phyloP scores from a whole-genome alignment of 2,113 vertebrate species.

The Catagonus wagneri region DNA sequence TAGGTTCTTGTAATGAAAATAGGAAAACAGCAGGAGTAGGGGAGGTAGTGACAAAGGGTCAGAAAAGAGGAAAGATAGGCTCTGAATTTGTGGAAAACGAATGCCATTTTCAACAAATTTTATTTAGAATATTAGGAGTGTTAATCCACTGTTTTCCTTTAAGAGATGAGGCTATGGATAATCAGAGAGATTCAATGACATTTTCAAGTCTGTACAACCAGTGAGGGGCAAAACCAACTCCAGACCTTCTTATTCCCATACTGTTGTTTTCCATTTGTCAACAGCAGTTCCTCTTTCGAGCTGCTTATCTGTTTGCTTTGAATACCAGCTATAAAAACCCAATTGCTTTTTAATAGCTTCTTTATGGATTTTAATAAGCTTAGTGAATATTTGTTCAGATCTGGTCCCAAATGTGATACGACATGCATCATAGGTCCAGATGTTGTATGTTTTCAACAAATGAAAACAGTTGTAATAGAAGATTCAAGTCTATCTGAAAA shows the following conservation, averaged over 20 bases:
- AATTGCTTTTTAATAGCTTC: neutral
- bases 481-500: neutral
- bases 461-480: neutral
- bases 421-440: neutral
- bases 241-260: neutral
- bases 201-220: neutral
- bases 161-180: neutral
- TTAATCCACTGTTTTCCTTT: neutral
- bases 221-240: neutral
- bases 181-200: neutral
- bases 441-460: neutral
- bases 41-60: neutral
- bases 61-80: neutral
- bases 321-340: neutral
- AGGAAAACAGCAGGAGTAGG: neutral
- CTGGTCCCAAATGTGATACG: neutral
- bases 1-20: slow-evolving; percentile 59
- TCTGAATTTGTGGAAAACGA: neutral
- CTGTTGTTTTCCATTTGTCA: slow-evolving; percentile 45
- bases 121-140: neutral
- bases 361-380: slow-evolving; percentile 33
- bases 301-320: slow-evolving; percentile 11
- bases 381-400: slow-evolving; percentile 11
- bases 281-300: neutral
- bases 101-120: slow-evolving; percentile 59